Evolutionary conservation across 2,113 vertebrate genomes (phyloP), one percentile per base, ranked within the genome.

Genomic region (Epinephelus cyanopodus): DNA sequence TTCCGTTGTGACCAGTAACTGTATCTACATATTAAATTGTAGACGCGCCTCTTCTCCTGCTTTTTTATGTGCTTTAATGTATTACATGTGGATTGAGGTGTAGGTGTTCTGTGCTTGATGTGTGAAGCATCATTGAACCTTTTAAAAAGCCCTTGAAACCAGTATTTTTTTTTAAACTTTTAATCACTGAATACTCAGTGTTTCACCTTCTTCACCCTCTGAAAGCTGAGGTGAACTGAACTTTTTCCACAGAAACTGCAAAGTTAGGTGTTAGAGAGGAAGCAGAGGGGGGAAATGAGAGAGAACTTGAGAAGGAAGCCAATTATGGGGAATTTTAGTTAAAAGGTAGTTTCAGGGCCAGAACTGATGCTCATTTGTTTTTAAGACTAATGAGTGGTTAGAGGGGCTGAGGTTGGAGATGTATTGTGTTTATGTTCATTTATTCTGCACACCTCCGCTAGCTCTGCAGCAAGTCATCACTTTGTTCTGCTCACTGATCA

Each of bases 291-390:
- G 69, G 25, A 65, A 71, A 78, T 81, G 9, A 83, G n/a, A 67
- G 42, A 52, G 54, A 18, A 53, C 56, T 67, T 5, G 33, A 71
- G 50, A 25, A 73, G n/a, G 58, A 79, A 81, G 60, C 29, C 45
- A 86, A 75, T 84, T 85, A 70, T 5, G 12, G 39, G 11, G 63
- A 67, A 48, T 77, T 53, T 54, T 10, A 61, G 63, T 87, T 58
- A 79, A 89, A 69, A 69, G 60, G 68, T 58, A 68, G 33, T 73
- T 72, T 73, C 77, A 77, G 65, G 72, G 53, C 62, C 29, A 58
- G 50, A 83, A 74, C 27, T 42, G 69, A 78, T 33, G 56, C 75
- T 84, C 74, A 65, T 87, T 87, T 75, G 81, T 86, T 84, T 78
- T 56, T 29, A 52, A 84, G 84, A 86, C 62, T 64, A 72, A 87